Conservation (phyloP, 2,888 invertebrate species). For the Catocala nupta region DNA sequence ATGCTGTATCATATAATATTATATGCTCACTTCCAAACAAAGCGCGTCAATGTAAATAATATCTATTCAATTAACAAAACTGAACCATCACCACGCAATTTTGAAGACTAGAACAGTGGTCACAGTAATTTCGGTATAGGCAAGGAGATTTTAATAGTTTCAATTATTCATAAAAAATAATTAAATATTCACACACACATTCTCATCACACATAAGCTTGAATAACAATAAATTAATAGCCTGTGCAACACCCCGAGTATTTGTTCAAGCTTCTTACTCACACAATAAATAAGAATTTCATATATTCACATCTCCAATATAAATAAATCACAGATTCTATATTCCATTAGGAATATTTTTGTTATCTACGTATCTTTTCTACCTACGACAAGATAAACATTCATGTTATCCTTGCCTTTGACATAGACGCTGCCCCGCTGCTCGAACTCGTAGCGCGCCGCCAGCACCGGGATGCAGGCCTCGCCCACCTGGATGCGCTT, state of each 20-base stretch:
- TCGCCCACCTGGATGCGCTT: slow-evolving; percentile 95
- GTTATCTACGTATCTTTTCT: slow-evolving; percentile 81
- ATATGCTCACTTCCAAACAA: slow-evolving; percentile 29
- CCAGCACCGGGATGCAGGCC: slow-evolving; percentile 90
- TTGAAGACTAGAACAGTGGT: slow-evolving; percentile 83
- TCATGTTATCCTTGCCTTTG: slow-evolving; percentile 98
- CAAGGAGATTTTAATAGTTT: slow-evolving; percentile 74
- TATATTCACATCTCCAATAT: slow-evolving; percentile 60
- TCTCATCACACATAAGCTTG: slow-evolving; percentile 61
- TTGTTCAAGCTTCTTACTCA: slow-evolving; percentile 67
- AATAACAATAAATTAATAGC: slow-evolving; percentile 72
- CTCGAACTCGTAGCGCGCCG: slow-evolving; percentile 94
- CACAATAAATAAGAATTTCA: slow-evolving; percentile 66
- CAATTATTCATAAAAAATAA: slow-evolving; percentile 52
- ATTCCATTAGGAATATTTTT: slow-evolving; percentile 58
- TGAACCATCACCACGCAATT: slow-evolving; percentile 64
- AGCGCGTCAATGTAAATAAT: slow-evolving; percentile 37
- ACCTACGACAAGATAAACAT: slow-evolving; percentile 92
- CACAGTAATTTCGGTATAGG: slow-evolving; percentile 78
- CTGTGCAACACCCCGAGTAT: slow-evolving; percentile 75
- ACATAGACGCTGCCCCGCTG: slow-evolving; percentile 97
- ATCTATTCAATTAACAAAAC: slow-evolving; percentile 52
- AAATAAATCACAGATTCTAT: slow-evolving; percentile 86
- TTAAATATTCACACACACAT: slow-evolving; percentile 53
- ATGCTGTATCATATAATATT: slow-evolving; percentile 18